Evolutionary conservation across 2,888 invertebrate species (phyloP).

Genomic region (Panzeria rudis): DNA sequence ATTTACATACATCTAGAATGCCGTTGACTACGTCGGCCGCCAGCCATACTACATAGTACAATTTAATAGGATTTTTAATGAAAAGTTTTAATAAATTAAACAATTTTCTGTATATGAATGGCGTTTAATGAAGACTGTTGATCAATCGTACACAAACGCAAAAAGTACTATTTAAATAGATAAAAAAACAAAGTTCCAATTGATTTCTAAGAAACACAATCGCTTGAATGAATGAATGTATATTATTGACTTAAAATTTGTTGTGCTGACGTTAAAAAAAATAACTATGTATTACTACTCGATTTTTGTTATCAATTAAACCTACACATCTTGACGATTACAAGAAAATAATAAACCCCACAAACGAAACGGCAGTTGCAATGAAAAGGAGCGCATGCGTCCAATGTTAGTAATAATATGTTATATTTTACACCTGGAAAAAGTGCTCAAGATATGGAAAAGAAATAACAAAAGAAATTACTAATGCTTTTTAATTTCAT

Average conservation of each 20-base stretch:
- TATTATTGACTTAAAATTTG: slow-evolving; percentile 25
- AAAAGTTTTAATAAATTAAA: neutral
- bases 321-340: slow-evolving; percentile 58
- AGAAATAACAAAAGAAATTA: slow-evolving; percentile 66
- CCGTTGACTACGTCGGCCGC: too few species aligned
- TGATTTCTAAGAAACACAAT: slow-evolving; percentile 18
- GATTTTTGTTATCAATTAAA: slow-evolving; percentile 54
- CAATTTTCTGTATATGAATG: neutral
- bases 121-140: neutral
- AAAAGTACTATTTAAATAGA: slow-evolving; percentile 5
- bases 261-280: slow-evolving; percentile 20
- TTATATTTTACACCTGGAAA: slow-evolving; percentile 70
- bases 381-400: slow-evolving; percentile 68
- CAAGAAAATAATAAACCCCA: slow-evolving; percentile 36
- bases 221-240: slow-evolving; percentile 10
- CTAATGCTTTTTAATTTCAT: slow-evolving; percentile 69
- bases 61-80: neutral
- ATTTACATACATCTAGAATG: neutral
- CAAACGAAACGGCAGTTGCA: slow-evolving; percentile 69
- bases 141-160: neutral
- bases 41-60: neutral
- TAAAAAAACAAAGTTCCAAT: slow-evolving; percentile 2
- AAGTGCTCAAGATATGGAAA: slow-evolving; percentile 61
- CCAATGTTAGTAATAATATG: slow-evolving; percentile 51
- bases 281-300: slow-evolving; percentile 18